A percentile compares a stretch with the other conserved stretches of the same genome.
These are phyloP conservation scores for Elymnias hypermnestra DNA, from an alignment of 1,140 invertebrate genomes.

Conservation along the genomic window DNA sequence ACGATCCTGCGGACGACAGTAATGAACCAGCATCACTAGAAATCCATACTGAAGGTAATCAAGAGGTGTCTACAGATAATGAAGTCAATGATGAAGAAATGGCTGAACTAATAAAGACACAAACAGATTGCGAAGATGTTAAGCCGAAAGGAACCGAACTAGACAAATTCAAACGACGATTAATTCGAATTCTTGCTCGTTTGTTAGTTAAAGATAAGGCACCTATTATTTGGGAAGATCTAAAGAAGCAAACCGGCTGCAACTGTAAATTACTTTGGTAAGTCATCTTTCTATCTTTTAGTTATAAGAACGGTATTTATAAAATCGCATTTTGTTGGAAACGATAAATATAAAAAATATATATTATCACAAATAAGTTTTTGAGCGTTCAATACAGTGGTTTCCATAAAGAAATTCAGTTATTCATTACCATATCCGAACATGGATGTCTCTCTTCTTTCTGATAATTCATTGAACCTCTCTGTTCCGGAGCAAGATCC, in stretches of 20 bases:
- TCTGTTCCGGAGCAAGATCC: too few relatives aligned
- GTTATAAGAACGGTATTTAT: too few relatives aligned
- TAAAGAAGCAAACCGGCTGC: slow-evolving; percentile 38
- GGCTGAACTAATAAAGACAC: neutral
- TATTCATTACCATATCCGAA: too few relatives aligned
- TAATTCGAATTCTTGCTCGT: slow-evolving; percentile 41
- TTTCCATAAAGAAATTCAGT: too few relatives aligned
- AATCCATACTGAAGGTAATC: neutral
- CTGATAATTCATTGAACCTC: too few relatives aligned
- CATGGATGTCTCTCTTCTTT: too few relatives aligned
- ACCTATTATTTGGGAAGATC: slow-evolving; percentile 34
- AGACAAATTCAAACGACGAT: slow-evolving; percentile 52
- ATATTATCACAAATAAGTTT: too few relatives aligned
- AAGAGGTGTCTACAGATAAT: neutral
- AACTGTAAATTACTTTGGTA: slow-evolving; percentile 51
- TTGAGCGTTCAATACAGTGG: too few relatives aligned
- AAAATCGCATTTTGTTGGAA: too few relatives aligned
- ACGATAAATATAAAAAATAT: too few relatives aligned
- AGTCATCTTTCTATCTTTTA: too few relatives aligned
- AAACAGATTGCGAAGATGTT: too few relatives aligned
- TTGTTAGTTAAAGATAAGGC: slow-evolving; percentile 27
- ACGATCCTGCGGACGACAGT: neutral
- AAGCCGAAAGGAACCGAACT: slow-evolving; percentile 23
- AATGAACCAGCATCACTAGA: neutral
- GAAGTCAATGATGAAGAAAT: neutral